Base-by-base conservation (phyloP, 2,113 vertebrate genomes). In the Abramis brama region DNA sequence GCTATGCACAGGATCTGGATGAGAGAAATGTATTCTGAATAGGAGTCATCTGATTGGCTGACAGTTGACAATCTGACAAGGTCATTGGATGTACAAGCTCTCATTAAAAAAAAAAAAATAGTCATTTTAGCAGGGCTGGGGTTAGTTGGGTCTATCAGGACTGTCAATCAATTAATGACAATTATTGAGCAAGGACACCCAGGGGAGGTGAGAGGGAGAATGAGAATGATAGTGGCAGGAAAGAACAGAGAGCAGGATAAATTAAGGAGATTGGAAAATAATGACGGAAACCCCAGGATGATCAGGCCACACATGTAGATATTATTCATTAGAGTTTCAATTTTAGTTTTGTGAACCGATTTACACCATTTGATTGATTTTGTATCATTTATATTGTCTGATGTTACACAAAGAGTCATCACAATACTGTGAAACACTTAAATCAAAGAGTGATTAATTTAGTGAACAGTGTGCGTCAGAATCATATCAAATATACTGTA, bases 141-240 rank as follows among this genome's bases (percentile, higher is more conserved):
- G 97, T 99, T 97, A 98, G 95, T 96, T 96, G 93, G 97, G 96
- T 96, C 97, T 96, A 96, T 97, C 96, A 93, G 96, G 97, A 95
- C 97, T 98, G 98, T 99, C 97, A 98, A 97, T 99, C 97, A 98
- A 97, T 98, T 97, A 98, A 97, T 98, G 97, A 97, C 97, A 97
- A 98, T 98, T 97, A 98, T 97, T 96, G 97, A 97, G 96, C 96
- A 97, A 97, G 96, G 96, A 96, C 94, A 94, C 96, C 89, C 90
- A 93, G 94, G 94, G 96, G 95, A 95, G 96, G 95, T 90, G 95
- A 94, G 93, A 95, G 94, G 95, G 95, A 94, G 95, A 95, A 96
- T 96, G 96, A 96, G 96, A 96, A 96, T 95, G 96, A 96, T 96
- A 96, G 94, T 93, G 94, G 95, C 94, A 95, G 95, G 92, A 94